Conservation (phyloP, 2,113 vertebrate genomes). For the Indicator indicator region DNA sequence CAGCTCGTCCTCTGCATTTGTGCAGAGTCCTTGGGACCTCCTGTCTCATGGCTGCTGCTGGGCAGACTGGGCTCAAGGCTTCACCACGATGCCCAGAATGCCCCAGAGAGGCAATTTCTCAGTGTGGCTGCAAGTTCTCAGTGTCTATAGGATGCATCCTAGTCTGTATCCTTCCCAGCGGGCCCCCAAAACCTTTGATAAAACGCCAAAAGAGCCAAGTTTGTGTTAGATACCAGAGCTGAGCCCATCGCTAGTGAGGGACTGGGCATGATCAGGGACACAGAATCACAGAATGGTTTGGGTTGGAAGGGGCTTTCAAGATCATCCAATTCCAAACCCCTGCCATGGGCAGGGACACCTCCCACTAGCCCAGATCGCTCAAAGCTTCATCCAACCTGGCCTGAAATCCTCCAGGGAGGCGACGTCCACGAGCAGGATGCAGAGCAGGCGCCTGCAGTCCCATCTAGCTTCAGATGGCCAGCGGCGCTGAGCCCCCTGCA, state of each 20-base stretch:
- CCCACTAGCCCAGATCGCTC: too few species aligned
- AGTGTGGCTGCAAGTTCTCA: not conserved
- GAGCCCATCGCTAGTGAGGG: not conserved
- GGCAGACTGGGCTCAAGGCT: not conserved
- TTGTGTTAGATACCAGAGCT: not conserved
- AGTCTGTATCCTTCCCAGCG: fast-evolving
- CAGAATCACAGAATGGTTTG: too few species aligned
- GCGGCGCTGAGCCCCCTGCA: not conserved
- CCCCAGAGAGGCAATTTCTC: not conserved
- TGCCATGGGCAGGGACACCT: too few species aligned
- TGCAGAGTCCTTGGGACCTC: not conserved
- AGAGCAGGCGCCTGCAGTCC: not conserved
- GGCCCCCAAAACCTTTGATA: not conserved
- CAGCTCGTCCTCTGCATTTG: not conserved
- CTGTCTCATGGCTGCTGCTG: not conserved
- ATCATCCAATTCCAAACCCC: too few species aligned
- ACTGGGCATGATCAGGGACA: fast-evolving
- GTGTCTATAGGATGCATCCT: fast-evolving
- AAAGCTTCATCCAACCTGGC: too few species aligned
- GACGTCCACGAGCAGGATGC: not conserved
- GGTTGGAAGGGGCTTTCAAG: too few species aligned
- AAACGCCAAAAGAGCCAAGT: fast-evolving
- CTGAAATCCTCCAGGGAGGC: too few species aligned
- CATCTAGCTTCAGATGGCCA: not conserved
- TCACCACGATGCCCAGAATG: not conserved